These are phyloP conservation scores for Leistus spinibarbis DNA, from an alignment of 2,888 invertebrate genomes.

Conservation along the genomic window DNA sequence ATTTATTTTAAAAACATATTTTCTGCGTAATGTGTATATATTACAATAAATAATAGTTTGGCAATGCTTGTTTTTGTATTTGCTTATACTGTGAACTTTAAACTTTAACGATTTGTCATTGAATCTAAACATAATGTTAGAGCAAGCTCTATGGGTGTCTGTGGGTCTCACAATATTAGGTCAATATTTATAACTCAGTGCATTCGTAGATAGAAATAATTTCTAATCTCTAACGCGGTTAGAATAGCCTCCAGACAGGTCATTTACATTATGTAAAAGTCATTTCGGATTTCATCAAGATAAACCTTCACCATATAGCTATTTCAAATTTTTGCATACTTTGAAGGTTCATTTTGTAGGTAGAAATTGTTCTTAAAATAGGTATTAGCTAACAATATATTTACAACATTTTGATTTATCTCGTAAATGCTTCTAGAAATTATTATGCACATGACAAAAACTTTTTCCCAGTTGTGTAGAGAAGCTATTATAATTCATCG, in stretches of 20 bases:
- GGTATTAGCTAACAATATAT: background rate
- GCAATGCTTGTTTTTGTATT: too few relatives aligned
- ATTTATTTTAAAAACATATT: background rate
- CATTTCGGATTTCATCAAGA: background rate
- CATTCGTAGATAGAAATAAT: background rate
- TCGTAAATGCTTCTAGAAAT: background rate
- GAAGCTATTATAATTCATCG: background rate
- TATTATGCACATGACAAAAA: background rate
- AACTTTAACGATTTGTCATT: background rate
- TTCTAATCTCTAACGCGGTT: background rate
- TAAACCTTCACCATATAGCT: background rate
- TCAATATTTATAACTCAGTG: background rate
- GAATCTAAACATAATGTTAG: background rate
- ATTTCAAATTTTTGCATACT: background rate
- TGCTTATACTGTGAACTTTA: background rate
- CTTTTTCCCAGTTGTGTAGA: background rate
- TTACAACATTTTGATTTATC: too few relatives aligned
- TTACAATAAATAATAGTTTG: too few relatives aligned
- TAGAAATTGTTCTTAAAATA: background rate
- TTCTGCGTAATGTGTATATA: too few relatives aligned
- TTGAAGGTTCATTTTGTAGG: background rate
- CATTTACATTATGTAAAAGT: background rate
- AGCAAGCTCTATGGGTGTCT: background rate
- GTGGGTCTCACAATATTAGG: background rate
- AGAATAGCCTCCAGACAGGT: background rate